A percentile compares a stretch with the other conserved stretches of the same genome.
These are phyloP conservation scores for Pseudomyrmex flavicornis DNA, from an alignment of 1,140 invertebrate genomes.

Conservation along the genomic window DNA sequence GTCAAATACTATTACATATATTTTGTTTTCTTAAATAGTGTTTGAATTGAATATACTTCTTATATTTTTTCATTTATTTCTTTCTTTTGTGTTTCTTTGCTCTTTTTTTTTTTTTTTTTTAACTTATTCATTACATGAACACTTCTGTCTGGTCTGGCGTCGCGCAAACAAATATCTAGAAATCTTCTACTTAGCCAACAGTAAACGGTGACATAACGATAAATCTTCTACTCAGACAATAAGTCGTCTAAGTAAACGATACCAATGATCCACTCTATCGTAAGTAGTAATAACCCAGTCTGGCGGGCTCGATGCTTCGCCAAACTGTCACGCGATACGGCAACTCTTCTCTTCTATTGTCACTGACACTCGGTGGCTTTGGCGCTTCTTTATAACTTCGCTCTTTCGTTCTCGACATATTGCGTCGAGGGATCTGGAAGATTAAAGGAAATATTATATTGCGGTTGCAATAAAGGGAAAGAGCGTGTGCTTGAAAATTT, in stretches of 20 bases:
- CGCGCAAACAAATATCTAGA: background rate
- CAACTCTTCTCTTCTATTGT: constrained; percentile 18
- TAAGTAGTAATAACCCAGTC: constrained; percentile 48
- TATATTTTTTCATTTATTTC: no score
- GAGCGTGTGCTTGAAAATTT: background rate
- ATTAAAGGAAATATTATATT: constrained; percentile 43
- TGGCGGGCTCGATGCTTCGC: constrained; percentile 19
- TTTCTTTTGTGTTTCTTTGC: background rate
- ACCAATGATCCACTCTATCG: constrained; percentile 33
- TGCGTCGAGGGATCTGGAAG: background rate
- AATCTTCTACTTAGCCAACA: background rate
- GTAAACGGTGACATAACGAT: constrained; percentile 1
- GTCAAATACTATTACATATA: background rate
- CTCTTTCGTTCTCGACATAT: background rate
- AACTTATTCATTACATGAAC: constrained; percentile 6
- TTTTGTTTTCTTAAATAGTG: background rate
- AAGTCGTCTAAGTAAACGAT: constrained; percentile 33
- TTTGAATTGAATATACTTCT: background rate
- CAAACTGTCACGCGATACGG: constrained; percentile 5
- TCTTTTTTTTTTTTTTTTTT: background rate
- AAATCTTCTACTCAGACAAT: constrained; percentile 24
- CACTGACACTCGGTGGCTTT: constrained; percentile 29
- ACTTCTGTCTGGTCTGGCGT: background rate
- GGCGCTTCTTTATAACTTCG: background rate
- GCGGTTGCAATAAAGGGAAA: constrained; percentile 33